A percentile compares a stretch with the other conserved stretches of the same genome.
phyloP scores from a whole-genome alignment of 2,797 vertebrate species.

The Schizopygopsis malacanthus region DNA sequence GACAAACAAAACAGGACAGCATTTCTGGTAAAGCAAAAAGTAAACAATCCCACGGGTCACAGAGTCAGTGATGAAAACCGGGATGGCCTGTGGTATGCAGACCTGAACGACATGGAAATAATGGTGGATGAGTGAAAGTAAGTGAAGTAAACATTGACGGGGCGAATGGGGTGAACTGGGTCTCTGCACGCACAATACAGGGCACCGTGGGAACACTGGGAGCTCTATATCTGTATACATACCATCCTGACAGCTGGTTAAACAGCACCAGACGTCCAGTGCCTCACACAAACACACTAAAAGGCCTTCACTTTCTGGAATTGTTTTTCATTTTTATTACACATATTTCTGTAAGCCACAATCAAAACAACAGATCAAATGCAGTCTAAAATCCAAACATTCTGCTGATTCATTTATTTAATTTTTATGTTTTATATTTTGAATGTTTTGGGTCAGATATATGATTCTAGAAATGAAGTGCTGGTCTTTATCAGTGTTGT shows the following conservation, averaged over 20 bases:
- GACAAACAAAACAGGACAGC: conserved; percentile 25
- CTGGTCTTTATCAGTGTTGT: too few relatives aligned
- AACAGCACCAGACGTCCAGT: conserved; percentile 63
- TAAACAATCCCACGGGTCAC: conserved; percentile 26
- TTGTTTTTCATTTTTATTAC: background rate
- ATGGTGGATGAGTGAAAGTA: conserved; percentile 11
- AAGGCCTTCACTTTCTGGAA: conserved; percentile 50
- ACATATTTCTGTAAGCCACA: background rate
- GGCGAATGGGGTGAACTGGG: conserved; percentile 47
- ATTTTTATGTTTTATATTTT: background rate
- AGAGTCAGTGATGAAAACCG: background rate
- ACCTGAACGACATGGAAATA: background rate
- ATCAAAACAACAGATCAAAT: background rate
- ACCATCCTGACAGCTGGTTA: conserved; percentile 67
- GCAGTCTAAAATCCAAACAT: background rate
- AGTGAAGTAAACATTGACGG: conserved; percentile 55
- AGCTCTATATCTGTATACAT: conserved; percentile 72
- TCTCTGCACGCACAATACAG: conserved; percentile 30
- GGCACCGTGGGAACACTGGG: conserved; percentile 31
- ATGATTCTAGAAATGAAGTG: too few relatives aligned
- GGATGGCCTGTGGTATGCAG: conserved; percentile 8
- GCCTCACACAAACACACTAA: conserved; percentile 69
- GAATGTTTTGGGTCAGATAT: background rate
- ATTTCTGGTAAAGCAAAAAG: conserved; percentile 23
- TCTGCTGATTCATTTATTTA: background rate